Evolutionary conservation across 2,888 invertebrate genomes (phyloP).

Genomic region (Epinotia brunnichana): DNA sequence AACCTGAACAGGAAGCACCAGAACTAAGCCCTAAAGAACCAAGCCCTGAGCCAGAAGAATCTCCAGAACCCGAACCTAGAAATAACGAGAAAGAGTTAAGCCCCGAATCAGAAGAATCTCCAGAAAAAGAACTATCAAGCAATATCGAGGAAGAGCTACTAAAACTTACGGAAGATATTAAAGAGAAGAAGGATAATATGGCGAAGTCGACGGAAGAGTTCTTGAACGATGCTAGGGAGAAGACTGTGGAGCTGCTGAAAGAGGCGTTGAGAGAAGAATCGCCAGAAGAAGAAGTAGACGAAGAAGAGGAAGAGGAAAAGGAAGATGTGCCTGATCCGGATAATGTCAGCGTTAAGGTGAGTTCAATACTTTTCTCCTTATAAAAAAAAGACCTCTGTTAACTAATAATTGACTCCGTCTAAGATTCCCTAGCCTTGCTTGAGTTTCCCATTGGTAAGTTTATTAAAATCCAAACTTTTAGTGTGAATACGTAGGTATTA

Average conservation of each 20-base stretch:
- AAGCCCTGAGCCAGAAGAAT: constrained; percentile 41
- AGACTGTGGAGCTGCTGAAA: constrained; percentile 70
- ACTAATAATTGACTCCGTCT: too few species aligned
- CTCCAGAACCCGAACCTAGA: constrained; percentile 47
- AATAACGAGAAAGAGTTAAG: constrained; percentile 40
- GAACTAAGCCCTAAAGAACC: constrained; percentile 39
- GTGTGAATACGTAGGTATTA: too few species aligned
- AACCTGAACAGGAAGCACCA: constrained; percentile 45
- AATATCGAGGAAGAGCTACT: constrained; percentile 51
- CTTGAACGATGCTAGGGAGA: constrained; percentile 59
- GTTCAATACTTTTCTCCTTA: constrained; percentile 37
- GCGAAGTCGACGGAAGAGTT: constrained; percentile 64
- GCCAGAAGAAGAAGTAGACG: constrained; percentile 51
- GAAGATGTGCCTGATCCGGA: constrained; percentile 58
- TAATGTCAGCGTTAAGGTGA: constrained; percentile 76
- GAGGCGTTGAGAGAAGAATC: constrained; percentile 68
- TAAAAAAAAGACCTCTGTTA: too few species aligned
- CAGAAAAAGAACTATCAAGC: constrained; percentile 44
- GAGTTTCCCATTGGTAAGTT: too few species aligned
- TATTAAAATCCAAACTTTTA: too few species aligned
- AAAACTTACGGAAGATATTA: constrained; percentile 55
- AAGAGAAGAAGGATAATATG: constrained; percentile 57
- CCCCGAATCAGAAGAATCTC: constrained; percentile 44
- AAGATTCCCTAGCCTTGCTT: too few species aligned
- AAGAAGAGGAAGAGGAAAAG: constrained; percentile 58